Percentiles rank a stretch among this genome's conserved stretches.
These are phyloP conservation scores for Mechanitis mazaeus DNA, from an alignment of 2,888 invertebrate genomes.

Conservation along the genomic window DNA sequence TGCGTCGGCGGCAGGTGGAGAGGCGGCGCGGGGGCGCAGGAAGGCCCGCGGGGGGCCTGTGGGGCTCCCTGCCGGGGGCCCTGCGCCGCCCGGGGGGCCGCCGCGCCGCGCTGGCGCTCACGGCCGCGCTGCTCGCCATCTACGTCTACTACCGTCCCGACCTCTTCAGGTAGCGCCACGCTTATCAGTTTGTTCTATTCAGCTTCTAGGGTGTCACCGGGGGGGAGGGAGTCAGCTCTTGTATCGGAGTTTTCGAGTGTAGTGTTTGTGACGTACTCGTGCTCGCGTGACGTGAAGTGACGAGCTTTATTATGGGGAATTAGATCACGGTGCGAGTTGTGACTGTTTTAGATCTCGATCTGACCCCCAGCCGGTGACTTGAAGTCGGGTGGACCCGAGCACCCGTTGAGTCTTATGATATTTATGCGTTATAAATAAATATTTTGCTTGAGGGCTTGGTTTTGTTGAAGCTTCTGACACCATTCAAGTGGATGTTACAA, in stretches of 20 bases:
- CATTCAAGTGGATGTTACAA: not conserved
- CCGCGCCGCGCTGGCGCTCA: conserved; percentile 69
- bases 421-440: no score
- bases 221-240: no score
- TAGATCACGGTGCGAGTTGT: no score
- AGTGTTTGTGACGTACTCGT: no score
- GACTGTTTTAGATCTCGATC: no score
- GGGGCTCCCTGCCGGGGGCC: conserved; percentile 40
- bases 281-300: no score
- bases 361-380: no score
- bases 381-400: no score
- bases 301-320: no score
- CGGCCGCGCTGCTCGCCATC: conserved; percentile 76
- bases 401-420: no score
- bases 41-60: conserved; percentile 48
- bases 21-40: conserved; percentile 43
- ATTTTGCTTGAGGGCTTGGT: no score
- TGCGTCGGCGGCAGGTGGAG: conserved; percentile 56
- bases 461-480: not conserved
- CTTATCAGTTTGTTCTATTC: conserved; percentile 66
- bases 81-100: conserved; percentile 44
- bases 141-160: conserved; percentile 78
- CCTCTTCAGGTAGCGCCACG: conserved; percentile 58
- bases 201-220: conserved; percentile 37
- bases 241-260: no score